Evolutionary conservation across 2,113 vertebrate genomes (phyloP).

Genomic region (Shinisaurus crocodilurus): DNA sequence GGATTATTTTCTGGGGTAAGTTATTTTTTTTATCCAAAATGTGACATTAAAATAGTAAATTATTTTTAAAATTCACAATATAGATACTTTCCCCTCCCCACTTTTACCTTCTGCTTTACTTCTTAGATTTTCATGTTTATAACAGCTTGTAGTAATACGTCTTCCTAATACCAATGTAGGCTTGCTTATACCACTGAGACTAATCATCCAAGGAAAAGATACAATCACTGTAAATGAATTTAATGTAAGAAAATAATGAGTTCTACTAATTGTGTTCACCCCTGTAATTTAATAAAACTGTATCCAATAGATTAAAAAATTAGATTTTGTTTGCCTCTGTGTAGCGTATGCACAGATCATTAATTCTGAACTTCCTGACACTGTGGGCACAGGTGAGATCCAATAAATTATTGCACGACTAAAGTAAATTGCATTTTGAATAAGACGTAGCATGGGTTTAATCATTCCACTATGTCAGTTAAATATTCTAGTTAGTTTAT

Average conservation of each 20-base stretch:
- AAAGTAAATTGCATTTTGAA: slow-evolving; percentile 65
- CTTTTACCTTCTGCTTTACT: slow-evolving; percentile 36
- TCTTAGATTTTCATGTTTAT: not conserved
- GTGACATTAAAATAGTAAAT: not conserved
- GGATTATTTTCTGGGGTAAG: slow-evolving; percentile 20
- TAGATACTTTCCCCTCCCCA: not conserved
- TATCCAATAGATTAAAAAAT: slow-evolving; percentile 40
- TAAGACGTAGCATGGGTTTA: slow-evolving; percentile 55
- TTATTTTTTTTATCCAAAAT: not conserved
- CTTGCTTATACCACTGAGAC: slow-evolving; percentile 30
- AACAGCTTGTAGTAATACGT: no score
- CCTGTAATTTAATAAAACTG: slow-evolving; percentile 52
- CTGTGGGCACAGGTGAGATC: slow-evolving; percentile 51
- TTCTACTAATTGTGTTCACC: slow-evolving; percentile 51
- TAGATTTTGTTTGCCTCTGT: slow-evolving; percentile 6
- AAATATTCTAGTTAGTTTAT: slow-evolving; percentile 46
- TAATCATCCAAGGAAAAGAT: slow-evolving; percentile 35
- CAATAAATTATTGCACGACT: slow-evolving; percentile 44
- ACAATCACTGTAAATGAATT: slow-evolving; percentile 45
- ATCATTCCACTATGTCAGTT: slow-evolving; percentile 44
- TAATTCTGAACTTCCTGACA: slow-evolving; percentile 50
- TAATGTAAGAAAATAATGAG: slow-evolving; percentile 41
- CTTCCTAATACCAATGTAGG: rapidly evolving
- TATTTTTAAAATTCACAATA: not conserved
- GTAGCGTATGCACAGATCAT: slow-evolving; percentile 33